Evolutionary conservation across 1,140 invertebrate genomes (phyloP), one percentile per base, ranked within the genome.

Genomic region (Zaprionus capensis): DNA sequence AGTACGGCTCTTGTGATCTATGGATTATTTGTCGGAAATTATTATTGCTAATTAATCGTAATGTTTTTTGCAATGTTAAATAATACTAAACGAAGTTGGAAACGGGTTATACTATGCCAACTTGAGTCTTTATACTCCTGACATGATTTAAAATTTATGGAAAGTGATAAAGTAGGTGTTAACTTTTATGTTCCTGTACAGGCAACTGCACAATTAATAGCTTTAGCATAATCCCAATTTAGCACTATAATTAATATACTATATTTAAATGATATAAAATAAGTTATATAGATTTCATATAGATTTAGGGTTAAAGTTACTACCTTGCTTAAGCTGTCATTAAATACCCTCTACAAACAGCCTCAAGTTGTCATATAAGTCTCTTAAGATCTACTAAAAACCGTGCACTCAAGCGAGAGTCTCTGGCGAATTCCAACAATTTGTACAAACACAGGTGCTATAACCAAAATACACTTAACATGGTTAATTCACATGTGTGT

Each of bases 1-100:
- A 17, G n/a, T 11, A 34, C 28, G 31, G 26, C 44, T 63, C 4
- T 64, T 38, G 31, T 53, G 31, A 53, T 31, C 49, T 53, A 64
- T 64, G 28, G 34, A 55, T 31, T 26, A 20, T 38, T 24, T 28
- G 49, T 57, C 24, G 7, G 34, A 56, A 36, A 24, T 56, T 5
- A 0, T 7, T 20, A 49, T 12, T 22, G 7, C 7, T 20, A 22
- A 49, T 49, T 49, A 22, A 49, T 20, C 17, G 46, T 14, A 22
- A 22, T 51, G 11, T 22, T 20, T 22, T 11, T 22, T 46, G 17
- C 7, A 17, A 46, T 17, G 41, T 46, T 17, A 46, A 9, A n/a
- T 2, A 1, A 0, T 44, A 17, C 0, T 12, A 51, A 1, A 51
- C 0, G 5, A 2, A 44, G 41, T 2, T 44, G n/a, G n/a, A n/a